A percentile compares a stretch with the other conserved stretches of the same genome.
Evolutionary conservation across 2,113 vertebrate species (phyloP).

Genomic region (Cyprinus carpio): DNA sequence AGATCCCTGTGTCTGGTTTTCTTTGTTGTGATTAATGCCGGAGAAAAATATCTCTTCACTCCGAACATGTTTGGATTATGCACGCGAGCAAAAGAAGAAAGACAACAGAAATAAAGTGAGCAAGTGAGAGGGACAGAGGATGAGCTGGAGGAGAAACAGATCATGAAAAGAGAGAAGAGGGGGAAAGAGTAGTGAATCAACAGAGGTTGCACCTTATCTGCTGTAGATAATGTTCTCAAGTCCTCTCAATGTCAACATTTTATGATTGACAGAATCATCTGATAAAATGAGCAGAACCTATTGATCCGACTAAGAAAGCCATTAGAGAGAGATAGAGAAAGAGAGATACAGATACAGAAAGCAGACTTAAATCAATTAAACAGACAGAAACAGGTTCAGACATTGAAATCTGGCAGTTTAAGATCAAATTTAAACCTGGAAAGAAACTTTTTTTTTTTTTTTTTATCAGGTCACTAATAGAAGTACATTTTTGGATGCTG

Average conservation of each 20-base stretch:
- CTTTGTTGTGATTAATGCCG: constrained; percentile 12
- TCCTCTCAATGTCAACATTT: not conserved
- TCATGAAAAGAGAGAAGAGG: constrained; percentile 1
- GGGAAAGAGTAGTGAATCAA: not conserved
- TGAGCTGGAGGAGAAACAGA: not conserved
- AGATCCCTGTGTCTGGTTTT: not conserved
- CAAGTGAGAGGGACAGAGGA: not conserved
- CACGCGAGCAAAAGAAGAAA: not conserved
- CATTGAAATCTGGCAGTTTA: not conserved
- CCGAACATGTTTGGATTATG: not conserved
- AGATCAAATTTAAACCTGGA: not conserved
- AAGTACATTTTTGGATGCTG: not conserved
- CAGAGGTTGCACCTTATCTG: not conserved
- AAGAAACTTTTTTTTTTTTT: no score
- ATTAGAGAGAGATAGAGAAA: not conserved
- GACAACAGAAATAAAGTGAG: constrained; percentile 1
- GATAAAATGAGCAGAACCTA: constrained; percentile 3
- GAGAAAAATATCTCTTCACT: constrained; percentile 9
- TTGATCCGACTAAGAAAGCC: not conserved
- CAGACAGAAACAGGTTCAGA: not conserved
- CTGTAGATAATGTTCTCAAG: not conserved
- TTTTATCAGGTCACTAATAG: not conserved
- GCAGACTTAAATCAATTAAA: constrained; percentile 29
- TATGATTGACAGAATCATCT: constrained; percentile 7
- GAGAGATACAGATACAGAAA: constrained; percentile 31